Base-by-base conservation (phyloP, 2,113 vertebrate species). In the Poecilia latipinna region DNA sequence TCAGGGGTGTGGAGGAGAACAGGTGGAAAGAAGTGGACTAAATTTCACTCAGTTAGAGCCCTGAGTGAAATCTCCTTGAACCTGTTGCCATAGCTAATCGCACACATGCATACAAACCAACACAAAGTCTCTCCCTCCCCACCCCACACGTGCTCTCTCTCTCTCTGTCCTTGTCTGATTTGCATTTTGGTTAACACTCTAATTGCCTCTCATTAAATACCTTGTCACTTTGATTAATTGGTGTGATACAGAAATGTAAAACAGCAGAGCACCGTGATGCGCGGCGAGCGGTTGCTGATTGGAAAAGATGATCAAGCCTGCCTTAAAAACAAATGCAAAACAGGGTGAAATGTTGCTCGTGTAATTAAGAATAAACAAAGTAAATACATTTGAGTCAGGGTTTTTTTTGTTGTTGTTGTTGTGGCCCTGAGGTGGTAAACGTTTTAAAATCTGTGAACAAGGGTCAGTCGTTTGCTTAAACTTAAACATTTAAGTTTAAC, bases 171-270 rank as follows among this genome's bases (percentile, higher is more conserved):
- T 13, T 19, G 1, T 80, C 87, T 88, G 82, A 93, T 93, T 93
- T 92, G 89, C 92, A 93, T 92, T 90, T 93, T 85, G 78, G 88
- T 90, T 93, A 93, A 90, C 89, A 88, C 84, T 86, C 87, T 92
- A 93, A 93, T 92, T 93, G 92, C 85, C 89, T 90, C 91, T 90
- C 89, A 92, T 93, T 92, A 92, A 90, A 88, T 90, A 90, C 82
- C 89, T 88, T 93, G 92, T 93, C 90, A 91, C 84, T 91, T 91
- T 93, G 91, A 93, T 93, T 92, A 90, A 93, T 93, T 91, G 89
- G 88, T 62, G 88, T 65, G 75, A 88, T 90, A 72, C 83, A 74
- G 86, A 90, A 92, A 91, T 92, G 90, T 86, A 90, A 93, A 92
- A 90, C 85, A 89, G 88, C 83, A 54, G 51, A 75, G 78, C 70